Percentiles rank a stretch among this genome's conserved stretches.
Evolutionary conservation across 2,797 vertebrate species (phyloP).

Genomic region (Coregonus sp.): DNA sequence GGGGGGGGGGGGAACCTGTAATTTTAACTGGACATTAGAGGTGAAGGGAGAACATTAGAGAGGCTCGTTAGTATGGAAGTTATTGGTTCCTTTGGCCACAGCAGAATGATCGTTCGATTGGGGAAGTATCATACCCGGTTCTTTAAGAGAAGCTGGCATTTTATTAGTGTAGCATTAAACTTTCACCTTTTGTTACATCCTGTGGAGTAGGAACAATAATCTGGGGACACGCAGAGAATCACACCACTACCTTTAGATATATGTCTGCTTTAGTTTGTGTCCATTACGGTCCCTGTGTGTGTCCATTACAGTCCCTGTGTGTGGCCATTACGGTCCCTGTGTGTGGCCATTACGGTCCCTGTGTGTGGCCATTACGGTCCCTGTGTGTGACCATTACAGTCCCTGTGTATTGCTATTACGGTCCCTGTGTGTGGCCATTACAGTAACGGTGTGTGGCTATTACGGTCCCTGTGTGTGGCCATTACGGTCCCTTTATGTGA

Average conservation of each 20-base stretch:
- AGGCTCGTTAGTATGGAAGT: slow-evolving; percentile 55
- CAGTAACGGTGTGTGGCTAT: background rate
- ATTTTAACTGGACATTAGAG: background rate
- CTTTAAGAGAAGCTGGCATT: slow-evolving; percentile 43
- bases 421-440: background rate
- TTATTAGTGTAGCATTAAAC: slow-evolving; percentile 68
- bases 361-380: background rate
- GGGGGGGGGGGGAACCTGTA: background rate
- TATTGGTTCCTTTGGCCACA: slow-evolving; percentile 56
- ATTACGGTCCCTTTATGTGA: background rate
- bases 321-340: background rate
- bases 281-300: background rate
- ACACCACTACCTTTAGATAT: slow-evolving; percentile 4
- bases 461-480: background rate
- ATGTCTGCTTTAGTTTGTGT: background rate
- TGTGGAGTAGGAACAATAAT: slow-evolving; percentile 24
- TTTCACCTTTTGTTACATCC: slow-evolving; percentile 57
- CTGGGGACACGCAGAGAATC: slow-evolving; percentile 39
- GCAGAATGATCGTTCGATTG: slow-evolving; percentile 51
- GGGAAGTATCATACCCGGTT: slow-evolving; percentile 58
- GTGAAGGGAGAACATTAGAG: background rate
- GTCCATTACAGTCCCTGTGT: background rate
- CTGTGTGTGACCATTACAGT: background rate
- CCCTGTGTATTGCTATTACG: background rate
- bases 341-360: background rate